phyloP scores from a whole-genome alignment of 2,113 vertebrate species.

The Pseudois nayaur region DNA sequence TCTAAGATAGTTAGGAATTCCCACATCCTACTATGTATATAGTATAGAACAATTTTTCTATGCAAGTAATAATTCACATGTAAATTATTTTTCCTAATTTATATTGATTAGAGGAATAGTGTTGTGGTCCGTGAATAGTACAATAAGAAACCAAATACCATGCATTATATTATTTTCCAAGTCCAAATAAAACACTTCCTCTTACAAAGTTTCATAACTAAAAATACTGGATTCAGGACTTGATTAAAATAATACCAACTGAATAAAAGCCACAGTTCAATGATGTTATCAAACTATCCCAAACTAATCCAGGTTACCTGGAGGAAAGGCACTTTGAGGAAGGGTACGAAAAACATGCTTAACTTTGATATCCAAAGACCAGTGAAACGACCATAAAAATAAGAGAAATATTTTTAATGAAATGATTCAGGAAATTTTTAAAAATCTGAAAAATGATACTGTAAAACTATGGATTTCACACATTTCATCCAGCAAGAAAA shows the following conservation, averaged over 20 bases:
- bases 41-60: not conserved
- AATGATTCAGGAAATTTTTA: not conserved
- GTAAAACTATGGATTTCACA: slow-evolving; percentile 32
- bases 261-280: slow-evolving; percentile 50
- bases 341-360: slow-evolving; percentile 4
- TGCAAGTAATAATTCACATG: not conserved
- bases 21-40: not conserved
- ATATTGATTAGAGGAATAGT: slow-evolving; percentile 21
- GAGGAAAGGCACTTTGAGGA: slow-evolving; percentile 50
- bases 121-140: not conserved
- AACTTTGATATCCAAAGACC: not conserved
- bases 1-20: slow-evolving; percentile 11
- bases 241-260: slow-evolving; percentile 22
- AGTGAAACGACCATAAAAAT: slow-evolving; percentile 11
- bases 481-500: not conserved
- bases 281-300: slow-evolving; percentile 50
- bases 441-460: slow-evolving; percentile 19
- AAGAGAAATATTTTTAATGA: slow-evolving; percentile 9
- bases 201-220: not conserved
- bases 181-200: slow-evolving; percentile 26
- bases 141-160: slow-evolving; percentile 28
- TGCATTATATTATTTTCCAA: not conserved
- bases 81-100: slow-evolving; percentile 35
- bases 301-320: slow-evolving; percentile 62
- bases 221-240: not conserved